These are phyloP conservation scores for Torymus tubicola DNA, from an alignment of 2,888 invertebrate genomes.

Conservation along the genomic window DNA sequence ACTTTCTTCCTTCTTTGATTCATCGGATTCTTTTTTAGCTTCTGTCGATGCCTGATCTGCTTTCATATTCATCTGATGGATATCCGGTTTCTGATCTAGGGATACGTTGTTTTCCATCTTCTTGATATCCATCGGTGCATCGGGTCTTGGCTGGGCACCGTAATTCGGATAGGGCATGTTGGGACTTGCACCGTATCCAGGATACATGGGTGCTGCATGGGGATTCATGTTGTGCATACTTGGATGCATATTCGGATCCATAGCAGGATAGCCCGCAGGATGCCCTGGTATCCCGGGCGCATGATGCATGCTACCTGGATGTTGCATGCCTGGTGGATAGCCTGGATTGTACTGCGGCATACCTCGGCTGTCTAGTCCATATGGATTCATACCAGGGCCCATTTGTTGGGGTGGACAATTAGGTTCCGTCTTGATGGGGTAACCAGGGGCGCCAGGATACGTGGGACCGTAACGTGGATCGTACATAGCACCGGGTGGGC, in stretches of 20 bases:
- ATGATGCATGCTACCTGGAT: constrained; percentile 27
- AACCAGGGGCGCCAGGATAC: constrained; percentile 42
- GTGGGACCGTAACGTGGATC: constrained; percentile 47
- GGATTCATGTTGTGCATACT: constrained; percentile 59
- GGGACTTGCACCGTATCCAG: constrained; percentile 60
- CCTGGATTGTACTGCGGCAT: constrained; percentile 43
- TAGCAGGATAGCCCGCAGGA: constrained; percentile 55
- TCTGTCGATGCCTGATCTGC: constrained; percentile 67
- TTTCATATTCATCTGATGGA: constrained; percentile 60
- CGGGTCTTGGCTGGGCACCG: constrained; percentile 51
- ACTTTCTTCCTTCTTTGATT: constrained; percentile 62
- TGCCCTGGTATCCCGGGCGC: constrained; percentile 61
- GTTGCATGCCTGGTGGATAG: constrained; percentile 24
- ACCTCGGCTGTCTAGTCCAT: constrained; percentile 54
- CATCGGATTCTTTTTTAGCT: constrained; percentile 62
- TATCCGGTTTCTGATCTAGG: background rate
- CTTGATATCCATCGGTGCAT: constrained; percentile 21
- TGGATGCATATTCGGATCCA: constrained; percentile 63
- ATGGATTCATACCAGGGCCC: constrained; percentile 39
- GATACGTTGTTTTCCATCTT: constrained; percentile 39
- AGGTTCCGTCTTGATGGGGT: constrained; percentile 51
- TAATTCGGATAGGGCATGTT: constrained; percentile 61
- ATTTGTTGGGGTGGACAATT: constrained; percentile 41
- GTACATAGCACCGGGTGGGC: constrained; percentile 54
- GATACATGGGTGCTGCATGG: constrained; percentile 64